Percentiles rank a stretch among this genome's conserved stretches.
These are phyloP conservation scores for Drosophila stalkeri DNA, from an alignment of 2,888 invertebrate species.

Conservation along the genomic window DNA sequence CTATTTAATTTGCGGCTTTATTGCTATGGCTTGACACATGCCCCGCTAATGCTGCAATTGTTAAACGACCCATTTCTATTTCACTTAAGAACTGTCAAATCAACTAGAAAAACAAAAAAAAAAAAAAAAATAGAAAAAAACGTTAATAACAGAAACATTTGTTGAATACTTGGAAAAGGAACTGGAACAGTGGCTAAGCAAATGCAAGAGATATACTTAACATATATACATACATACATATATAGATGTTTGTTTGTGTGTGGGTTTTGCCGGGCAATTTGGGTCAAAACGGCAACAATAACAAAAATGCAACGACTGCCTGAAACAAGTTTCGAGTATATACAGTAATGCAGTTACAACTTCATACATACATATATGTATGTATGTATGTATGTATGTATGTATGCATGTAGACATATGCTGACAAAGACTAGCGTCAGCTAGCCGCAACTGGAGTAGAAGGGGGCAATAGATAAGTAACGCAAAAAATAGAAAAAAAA, in stretches of 20 bases:
- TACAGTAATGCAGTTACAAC: conserved; percentile 2
- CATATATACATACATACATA: neutral
- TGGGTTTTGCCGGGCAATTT: conserved; percentile 53
- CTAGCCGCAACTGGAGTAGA: neutral
- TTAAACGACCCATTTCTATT: conserved; percentile 7
- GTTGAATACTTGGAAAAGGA: neutral
- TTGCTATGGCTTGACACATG: conserved; percentile 11
- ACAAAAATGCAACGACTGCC: conserved; percentile 17
- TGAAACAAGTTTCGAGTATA: conserved; percentile 35
- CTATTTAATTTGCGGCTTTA: neutral
- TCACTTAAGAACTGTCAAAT: conserved; percentile 6
- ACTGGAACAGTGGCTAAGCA: neutral
- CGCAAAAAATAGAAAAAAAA: conserved; percentile 16
- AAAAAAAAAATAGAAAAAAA: neutral
- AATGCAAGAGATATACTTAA: neutral
- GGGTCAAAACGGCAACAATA: conserved; percentile 57
- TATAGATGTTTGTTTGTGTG: conserved; percentile 6
- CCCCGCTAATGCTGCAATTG: conserved; percentile 7
- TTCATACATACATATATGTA: neutral
- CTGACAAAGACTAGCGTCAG: conserved; percentile 20
- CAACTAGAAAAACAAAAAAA: neutral
- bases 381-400: neutral
- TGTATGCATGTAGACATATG: neutral
- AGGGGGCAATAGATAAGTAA: conserved; percentile 53
- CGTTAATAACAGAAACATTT: neutral